Evolutionary conservation across 2,797 vertebrate species (phyloP), one percentile per base, ranked within the genome.

Genomic region (Phrynocephalus guinanensis): DNA sequence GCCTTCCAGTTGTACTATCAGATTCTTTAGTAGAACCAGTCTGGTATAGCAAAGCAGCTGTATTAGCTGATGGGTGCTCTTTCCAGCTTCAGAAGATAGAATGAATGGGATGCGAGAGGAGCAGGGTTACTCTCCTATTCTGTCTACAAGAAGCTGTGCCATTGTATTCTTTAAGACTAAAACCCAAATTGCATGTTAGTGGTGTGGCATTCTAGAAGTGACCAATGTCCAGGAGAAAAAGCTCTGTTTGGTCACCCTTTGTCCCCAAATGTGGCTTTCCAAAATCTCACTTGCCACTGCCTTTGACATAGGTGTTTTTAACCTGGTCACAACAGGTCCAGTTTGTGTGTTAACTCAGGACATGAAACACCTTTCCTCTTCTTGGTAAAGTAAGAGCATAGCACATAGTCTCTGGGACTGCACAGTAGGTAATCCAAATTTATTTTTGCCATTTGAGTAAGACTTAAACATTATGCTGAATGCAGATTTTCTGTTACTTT

Each of bases 401-500:
- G 7, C 20, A 70, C 44, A 26, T 48, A 18, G 3, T 8, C 66
- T 16, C 28, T 26, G 75, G 78, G 30, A 26, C 30, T 70, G 2
- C 48, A 52, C 3, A 38, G 9, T 48, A 78, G n/a, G 48, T 71
- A 60, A 30, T 44, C 16, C 66, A 38, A 72, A 76, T 11, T 18
- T 56, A 67, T 20, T 50, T 60, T 68, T 30, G 9, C 33, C 15
- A 50, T 30, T 79, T 72, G 7, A 24, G 26, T 56, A 20, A 76
- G 79, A 76, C 33, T 13, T 86, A 48, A 71, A 71, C 30, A 78
- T 75, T 79, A 82, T 28, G 66, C 80, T 38, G 26, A 84, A 60
- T n/a, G 2, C 18, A 72, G 4, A 22, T 30, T n/a, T 82, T 82
- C 33, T 86, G 30, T 48, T 60, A 70, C 7, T 81, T 18, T 63